Conservation (phyloP, 2,113 vertebrate species). For the Crotophaga sulcirostris region DNA sequence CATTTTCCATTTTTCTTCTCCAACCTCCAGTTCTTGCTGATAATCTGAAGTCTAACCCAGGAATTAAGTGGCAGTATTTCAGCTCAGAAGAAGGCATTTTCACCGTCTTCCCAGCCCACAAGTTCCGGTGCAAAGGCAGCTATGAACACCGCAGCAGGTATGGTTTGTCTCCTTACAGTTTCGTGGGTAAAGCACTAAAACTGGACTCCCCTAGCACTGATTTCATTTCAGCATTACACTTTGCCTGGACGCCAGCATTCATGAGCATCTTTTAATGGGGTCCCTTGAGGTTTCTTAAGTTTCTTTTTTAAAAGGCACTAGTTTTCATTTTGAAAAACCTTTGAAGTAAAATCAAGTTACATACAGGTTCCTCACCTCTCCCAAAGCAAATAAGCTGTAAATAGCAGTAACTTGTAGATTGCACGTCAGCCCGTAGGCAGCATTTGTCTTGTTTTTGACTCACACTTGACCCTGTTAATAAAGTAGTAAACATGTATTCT, state of each 20-base stretch:
- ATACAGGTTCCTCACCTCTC: not conserved
- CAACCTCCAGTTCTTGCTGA: constrained; percentile 88
- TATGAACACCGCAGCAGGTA: constrained; percentile 98
- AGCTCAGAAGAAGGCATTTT: constrained; percentile 99
- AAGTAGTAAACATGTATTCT: not conserved
- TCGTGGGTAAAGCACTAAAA: not conserved
- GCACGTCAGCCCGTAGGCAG: not conserved
- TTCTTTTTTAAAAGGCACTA: not conserved
- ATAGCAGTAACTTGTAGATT: not conserved
- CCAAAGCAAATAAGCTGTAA: not conserved
- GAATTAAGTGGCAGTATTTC: constrained; percentile 99
- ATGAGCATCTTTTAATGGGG: not conserved
- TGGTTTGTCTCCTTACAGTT: not conserved
- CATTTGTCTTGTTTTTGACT: not conserved
- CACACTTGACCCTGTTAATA: not conserved
- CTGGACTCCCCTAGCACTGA: not conserved
- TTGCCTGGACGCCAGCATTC: not conserved
- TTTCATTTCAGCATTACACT: not conserved
- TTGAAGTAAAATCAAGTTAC: not conserved
- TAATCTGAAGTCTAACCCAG: constrained; percentile 98
- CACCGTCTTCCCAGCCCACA: constrained; percentile 97
- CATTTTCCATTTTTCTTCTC: not conserved
- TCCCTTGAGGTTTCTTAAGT: not conserved
- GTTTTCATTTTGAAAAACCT: not conserved
- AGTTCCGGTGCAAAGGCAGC: constrained; percentile 94